Conservation (phyloP, 2,797 vertebrate species). For the Sebastes trivittatus region DNA sequence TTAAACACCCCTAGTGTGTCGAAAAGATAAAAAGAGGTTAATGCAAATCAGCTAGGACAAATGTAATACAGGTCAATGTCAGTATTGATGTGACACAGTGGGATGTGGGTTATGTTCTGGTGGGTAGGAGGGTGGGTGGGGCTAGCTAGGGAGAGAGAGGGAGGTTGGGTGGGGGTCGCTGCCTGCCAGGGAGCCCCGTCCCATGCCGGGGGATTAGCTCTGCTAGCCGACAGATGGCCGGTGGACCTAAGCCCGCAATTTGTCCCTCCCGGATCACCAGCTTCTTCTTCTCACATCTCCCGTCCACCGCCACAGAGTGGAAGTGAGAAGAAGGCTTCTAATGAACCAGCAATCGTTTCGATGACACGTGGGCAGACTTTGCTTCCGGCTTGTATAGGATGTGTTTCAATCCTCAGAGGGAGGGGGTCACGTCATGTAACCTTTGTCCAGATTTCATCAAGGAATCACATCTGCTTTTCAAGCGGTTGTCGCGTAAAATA, state of each 20-base stretch:
- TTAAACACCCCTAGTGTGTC: constrained; percentile 19
- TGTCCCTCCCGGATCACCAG: constrained; percentile 67
- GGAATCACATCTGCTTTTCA: neutral
- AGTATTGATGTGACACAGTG: constrained; percentile 48
- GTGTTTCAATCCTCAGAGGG: neutral
- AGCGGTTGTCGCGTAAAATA: neutral
- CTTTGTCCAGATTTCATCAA: neutral
- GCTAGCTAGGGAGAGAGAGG: constrained; percentile 1
- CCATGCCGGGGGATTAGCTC: constrained; percentile 69
- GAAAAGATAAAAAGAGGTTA: constrained; percentile 53
- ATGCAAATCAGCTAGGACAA: constrained; percentile 56
- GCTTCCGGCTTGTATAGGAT: neutral
- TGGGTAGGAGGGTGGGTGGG: constrained; percentile 35
- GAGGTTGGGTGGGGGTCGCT: constrained; percentile 8
- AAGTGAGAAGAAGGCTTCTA: constrained; percentile 19
- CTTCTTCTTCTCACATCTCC: constrained; percentile 42
- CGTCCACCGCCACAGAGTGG: constrained; percentile 17
- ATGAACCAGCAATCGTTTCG: neutral
- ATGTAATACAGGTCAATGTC: constrained; percentile 63
- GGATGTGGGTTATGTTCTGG: constrained; percentile 47
- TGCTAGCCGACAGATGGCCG: constrained; percentile 76
- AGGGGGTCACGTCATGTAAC: neutral
- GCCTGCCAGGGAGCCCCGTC: constrained; percentile 53
- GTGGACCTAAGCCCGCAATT: constrained; percentile 70
- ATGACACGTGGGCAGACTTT: neutral